Conservation (phyloP, 2,113 vertebrate genomes). For the Podarcis cretensis region DNA sequence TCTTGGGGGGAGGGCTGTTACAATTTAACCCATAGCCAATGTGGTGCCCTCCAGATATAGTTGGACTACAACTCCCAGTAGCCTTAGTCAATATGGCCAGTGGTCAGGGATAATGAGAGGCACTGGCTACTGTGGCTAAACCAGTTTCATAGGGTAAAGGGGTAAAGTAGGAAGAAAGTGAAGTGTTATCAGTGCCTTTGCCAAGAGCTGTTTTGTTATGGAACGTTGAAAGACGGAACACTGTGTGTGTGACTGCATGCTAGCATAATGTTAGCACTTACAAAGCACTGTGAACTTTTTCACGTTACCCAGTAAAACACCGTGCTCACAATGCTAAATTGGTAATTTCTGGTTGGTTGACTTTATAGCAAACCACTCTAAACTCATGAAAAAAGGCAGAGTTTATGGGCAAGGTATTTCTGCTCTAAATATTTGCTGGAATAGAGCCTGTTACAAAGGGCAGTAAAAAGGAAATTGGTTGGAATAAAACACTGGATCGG, state of each 20-base stretch:
- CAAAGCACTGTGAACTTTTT: not conserved
- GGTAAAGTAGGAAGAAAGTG: not conserved
- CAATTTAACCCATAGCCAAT: not conserved
- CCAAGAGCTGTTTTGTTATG: not conserved
- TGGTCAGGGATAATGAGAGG: no score
- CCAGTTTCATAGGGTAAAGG: not conserved
- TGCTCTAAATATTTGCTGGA: conserved; percentile 8
- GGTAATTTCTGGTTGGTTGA: not conserved
- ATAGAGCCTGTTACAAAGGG: not conserved
- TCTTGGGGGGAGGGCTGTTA: no score
- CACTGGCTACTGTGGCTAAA: not conserved
- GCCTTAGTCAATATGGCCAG: no score
- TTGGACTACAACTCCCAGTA: no score
- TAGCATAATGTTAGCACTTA: not conserved
- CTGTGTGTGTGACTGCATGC: not conserved
- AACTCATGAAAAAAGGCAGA: not conserved
- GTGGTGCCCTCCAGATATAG: no score
- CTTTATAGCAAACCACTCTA: conserved; percentile 8
- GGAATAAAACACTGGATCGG: not conserved
- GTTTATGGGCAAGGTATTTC: not conserved
- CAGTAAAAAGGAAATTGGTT: conserved; percentile 11
- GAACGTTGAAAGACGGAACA: not conserved
- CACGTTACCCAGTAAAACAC: not conserved
- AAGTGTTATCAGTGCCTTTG: not conserved
- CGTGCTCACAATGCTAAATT: not conserved